Evolutionary conservation across 1,140 invertebrate genomes (phyloP), one percentile per base, ranked within the genome.

Genomic region (Pachyrhynchus sulphureomaculatus): DNA sequence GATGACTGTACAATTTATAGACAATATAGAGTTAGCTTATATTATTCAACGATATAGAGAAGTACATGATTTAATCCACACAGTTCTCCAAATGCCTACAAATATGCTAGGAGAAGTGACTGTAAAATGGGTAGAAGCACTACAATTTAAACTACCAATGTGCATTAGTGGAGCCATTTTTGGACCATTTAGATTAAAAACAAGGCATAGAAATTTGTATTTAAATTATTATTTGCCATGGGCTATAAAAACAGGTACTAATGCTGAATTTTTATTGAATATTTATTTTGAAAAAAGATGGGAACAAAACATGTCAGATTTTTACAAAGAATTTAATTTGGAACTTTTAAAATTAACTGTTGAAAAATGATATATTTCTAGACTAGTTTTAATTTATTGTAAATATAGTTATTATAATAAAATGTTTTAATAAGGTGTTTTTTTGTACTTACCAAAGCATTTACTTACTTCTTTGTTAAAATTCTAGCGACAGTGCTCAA

Each of bases 41-140:
- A 88, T 98, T 2, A 96, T 99, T 89, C 93, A 96, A 78, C 81
- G 97, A 37, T 99, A 99, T 76, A 85, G 97, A 65, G 95, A 99
- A 80, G 88, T 90, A 13, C 97, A 99, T 76, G 97, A 99, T 80
- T 82, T 99, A 48, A 86, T 94, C 60, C 96, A 99, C 78, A 88
- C 95, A 0, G 77, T 93, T 5, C 81, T 98, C 24, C 85, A 86
- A 53, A 96, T 97, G 92, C 94, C 92, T 12, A 98, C 95, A 5
- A 95, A 94, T 72, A 97, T 99, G 93, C 79, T 96, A 4, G 92
- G 93, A 42, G 89, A 96, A 83, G 93, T 98, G 13, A 86, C 91
- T 5, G 91, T 99, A 4, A 99, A 99, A 79, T 98, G 95, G 94
- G 84, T 99, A 52, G 97, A 99, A 85, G 95, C 87, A 5, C 84